Evolutionary conservation across 2,113 vertebrate species (phyloP), one percentile per base, ranked within the genome.

Genomic region (Oreochromis aureus): DNA sequence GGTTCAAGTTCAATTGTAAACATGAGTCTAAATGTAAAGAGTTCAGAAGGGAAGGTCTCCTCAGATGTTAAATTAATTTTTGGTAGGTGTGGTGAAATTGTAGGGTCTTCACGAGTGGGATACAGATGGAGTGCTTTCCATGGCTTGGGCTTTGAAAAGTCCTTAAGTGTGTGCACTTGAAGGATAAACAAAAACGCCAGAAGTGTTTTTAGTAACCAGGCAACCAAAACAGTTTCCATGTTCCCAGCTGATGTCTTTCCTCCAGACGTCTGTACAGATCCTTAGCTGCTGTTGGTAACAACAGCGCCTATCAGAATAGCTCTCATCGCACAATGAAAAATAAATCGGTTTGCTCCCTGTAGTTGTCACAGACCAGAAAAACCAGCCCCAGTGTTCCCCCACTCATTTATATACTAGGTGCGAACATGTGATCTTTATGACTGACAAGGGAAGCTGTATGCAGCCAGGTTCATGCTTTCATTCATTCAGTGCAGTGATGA

Each of bases 131-230:
- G 69, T 78, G 59, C 19, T 71, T 58, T 85, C 16, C 48, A 3
- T 61, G 34, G 54, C 46, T 66, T 6, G 7, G 39, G 84, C 46
- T 79, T 88, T 79, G 32, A 84, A 80, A 39, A 82, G 61, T 87
- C 54, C 58, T 90, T 79, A 54, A 16, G 53, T 83, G 59, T 81
- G 18, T n/a, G 22, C 32, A 16, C 82, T 53, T 18, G 41, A 34
- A 53, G 61, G 61, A 81, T 61, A 73, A 82, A 91, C 58, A 85
- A 51, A 84, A 81, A 32, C 30, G 12, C 36, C 81, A 51, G 5
- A 83, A 82, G 56, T 87, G 79, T 83, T 80, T 78, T 86, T 16
- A 83, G 88, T 71, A 86, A 88, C 85, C 61, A 86, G 51, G 73
- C 85, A 85, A 73, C 89, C 66, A 19, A 53, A 87, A 71, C 27